These are phyloP conservation scores for Caenorhabditis briggsae DNA, from an alignment of 1,140 invertebrate species.

Conservation along the genomic window DNA sequence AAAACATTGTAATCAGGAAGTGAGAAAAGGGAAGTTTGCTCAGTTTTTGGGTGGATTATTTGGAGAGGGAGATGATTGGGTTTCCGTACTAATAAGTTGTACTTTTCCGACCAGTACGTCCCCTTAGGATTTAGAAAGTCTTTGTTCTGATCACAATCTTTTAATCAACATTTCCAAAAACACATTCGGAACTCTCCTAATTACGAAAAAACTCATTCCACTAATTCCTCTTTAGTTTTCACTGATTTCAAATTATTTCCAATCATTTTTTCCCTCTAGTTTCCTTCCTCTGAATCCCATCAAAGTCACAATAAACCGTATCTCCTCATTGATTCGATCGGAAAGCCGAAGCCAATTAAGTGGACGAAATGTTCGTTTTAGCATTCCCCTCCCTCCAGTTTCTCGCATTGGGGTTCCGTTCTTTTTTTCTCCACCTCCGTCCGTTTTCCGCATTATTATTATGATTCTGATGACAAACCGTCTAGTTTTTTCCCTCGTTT, in stretches of 20 bases:
- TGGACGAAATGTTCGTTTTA: slow-evolving; percentile 30
- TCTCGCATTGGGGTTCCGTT: neutral
- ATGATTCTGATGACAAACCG: slow-evolving; percentile 56
- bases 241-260: slow-evolving; percentile 30
- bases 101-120: too few relatives aligned
- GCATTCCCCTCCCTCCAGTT: neutral
- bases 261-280: neutral
- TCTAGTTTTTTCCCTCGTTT: slow-evolving; percentile 37
- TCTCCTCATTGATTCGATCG: slow-evolving; percentile 15
- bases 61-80: neutral
- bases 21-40: slow-evolving; percentile 20
- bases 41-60: slow-evolving; percentile 10
- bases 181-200: neutral
- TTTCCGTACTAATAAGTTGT: too few relatives aligned
- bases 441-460: slow-evolving; percentile 51
- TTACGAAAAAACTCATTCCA: neutral
- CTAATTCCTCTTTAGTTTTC: neutral
- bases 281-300: neutral
- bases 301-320: slow-evolving; percentile 15
- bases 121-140: too few relatives aligned
- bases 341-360: slow-evolving; percentile 41
- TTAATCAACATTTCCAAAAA: neutral
- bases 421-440: neutral
- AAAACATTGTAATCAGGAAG: slow-evolving; percentile 40
- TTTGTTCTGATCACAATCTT: too few relatives aligned